These are phyloP conservation scores for Kuschelorhynchus macadamiae DNA, from an alignment of 2,888 invertebrate genomes.

Conservation along the genomic window DNA sequence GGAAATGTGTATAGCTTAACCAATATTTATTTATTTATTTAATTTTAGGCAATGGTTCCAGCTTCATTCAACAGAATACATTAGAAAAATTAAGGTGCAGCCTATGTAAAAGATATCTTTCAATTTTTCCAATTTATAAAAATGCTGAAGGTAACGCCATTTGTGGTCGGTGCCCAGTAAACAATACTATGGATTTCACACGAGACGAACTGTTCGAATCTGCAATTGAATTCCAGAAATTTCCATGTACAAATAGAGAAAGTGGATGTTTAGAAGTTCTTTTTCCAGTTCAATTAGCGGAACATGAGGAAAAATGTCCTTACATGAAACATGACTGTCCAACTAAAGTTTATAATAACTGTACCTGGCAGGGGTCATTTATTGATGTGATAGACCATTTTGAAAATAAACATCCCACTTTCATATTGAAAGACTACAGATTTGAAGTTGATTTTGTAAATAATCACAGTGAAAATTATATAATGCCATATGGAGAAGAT, in stretches of 20 bases:
- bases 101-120: conserved; percentile 59
- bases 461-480: conserved; percentile 59
- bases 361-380: conserved; percentile 59
- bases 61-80: conserved; percentile 14
- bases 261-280: conserved; percentile 59
- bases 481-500: conserved; percentile 57
- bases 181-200: conserved; percentile 53
- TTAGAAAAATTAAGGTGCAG: conserved; percentile 57
- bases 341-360: conserved; percentile 45
- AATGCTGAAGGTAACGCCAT: conserved; percentile 49
- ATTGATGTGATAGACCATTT: conserved; percentile 60
- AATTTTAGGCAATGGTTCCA: conserved; percentile 16
- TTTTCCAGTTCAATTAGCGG: conserved; percentile 51
- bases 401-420: conserved; percentile 57
- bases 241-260: conserved; percentile 59
- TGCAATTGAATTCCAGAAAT: conserved; percentile 55
- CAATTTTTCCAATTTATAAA: conserved; percentile 59
- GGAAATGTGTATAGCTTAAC: no score
- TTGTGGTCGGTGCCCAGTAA: conserved; percentile 61
- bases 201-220: conserved; percentile 58
- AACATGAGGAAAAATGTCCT: conserved; percentile 59
- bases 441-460: conserved; percentile 63
- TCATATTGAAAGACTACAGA: conserved; percentile 56
- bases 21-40: background rate
- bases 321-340: conserved; percentile 58